Base-by-base conservation (phyloP, 2,797 vertebrate species). In the Anguilla anguilla region DNA sequence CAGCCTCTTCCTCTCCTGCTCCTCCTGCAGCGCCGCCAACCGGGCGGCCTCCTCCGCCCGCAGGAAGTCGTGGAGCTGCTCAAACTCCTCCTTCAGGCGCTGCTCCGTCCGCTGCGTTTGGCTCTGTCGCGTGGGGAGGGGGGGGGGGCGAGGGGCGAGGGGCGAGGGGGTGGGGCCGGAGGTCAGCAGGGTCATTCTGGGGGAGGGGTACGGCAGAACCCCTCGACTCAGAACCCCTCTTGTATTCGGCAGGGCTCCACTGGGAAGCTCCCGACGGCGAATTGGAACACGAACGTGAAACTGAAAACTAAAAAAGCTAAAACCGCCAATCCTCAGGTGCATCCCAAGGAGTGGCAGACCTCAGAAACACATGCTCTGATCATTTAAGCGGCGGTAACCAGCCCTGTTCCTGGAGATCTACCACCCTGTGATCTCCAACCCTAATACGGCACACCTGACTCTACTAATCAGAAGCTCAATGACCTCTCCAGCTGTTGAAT, bases 31-130 rank as follows among this genome's bases (percentile, higher is more conserved):
- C 4, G 87, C 64, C 0, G 92, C 90, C 83, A 96, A 89, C 2
- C 95, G 91, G 0, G 85, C 88, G 0, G 88, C 84, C 89, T 96
- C 95, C 84, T 96, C 96, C 79, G 83, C 89, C 74, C 89, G 91
- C 31, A 97, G 93, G 85, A 96, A 96, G 89, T 91, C 90, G 0
- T 92, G 91, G 35, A 97, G 93, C 93, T 95, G 87, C 49, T 94
- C 89, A 86, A 97, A 96, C 86, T 96, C 94, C 81, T 94, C 92
- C 57, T 89, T 91, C 43, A 97, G 95, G 90, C 94, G 95, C 90
- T 93, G 94, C 91, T 96, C 96, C 0, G 95, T 95, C 87, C 93
- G 92, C 88, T 93, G 92, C 6, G 90, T 94, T 89, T 97, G 96
- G 86, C 91, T 95, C 96, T 97, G 89, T 79, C n/a, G 9, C 28